These are phyloP conservation scores for Drosophila kanapiae DNA, from an alignment of 1,140 invertebrate species.

Conservation along the genomic window DNA sequence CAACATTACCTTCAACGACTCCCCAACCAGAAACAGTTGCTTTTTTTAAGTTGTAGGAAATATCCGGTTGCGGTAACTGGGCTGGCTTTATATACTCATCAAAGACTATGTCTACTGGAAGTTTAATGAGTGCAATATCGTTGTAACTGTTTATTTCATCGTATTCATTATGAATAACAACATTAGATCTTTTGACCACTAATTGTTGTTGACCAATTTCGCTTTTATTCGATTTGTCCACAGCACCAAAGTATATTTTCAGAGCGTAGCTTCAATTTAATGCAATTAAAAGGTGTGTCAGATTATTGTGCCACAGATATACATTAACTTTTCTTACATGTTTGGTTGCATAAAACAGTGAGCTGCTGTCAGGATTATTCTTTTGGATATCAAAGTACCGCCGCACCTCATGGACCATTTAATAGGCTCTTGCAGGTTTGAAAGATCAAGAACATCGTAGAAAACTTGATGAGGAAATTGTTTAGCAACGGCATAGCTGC, in stretches of 20 bases:
- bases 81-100: slow-evolving; percentile 21
- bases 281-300: not conserved
- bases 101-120: slow-evolving; percentile 14
- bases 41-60: not conserved
- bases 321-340: slow-evolving; percentile 4
- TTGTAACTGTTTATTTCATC: fast-evolving
- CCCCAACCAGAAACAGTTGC: slow-evolving; percentile 25
- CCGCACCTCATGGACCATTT: not conserved
- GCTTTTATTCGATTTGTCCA: not conserved
- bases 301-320: not conserved
- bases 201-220: not conserved
- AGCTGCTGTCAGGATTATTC: slow-evolving; percentile 26
- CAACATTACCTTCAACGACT: not conserved
- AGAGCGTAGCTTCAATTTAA: not conserved
- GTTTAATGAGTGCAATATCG: slow-evolving; percentile 35
- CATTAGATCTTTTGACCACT: not conserved
- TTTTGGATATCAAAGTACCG: slow-evolving; percentile 25
- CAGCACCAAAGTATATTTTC: slow-evolving; percentile 4
- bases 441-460: not conserved
- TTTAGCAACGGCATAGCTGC: not conserved
- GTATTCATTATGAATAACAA: not conserved
- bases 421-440: too few relatives aligned
- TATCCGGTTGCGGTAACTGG: not conserved
- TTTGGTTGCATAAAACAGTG: not conserved
- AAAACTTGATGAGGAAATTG: slow-evolving; percentile 32